Evolutionary conservation across 2,113 vertebrate genomes (phyloP).

Genomic region (Pelmatolapia mariae): DNA sequence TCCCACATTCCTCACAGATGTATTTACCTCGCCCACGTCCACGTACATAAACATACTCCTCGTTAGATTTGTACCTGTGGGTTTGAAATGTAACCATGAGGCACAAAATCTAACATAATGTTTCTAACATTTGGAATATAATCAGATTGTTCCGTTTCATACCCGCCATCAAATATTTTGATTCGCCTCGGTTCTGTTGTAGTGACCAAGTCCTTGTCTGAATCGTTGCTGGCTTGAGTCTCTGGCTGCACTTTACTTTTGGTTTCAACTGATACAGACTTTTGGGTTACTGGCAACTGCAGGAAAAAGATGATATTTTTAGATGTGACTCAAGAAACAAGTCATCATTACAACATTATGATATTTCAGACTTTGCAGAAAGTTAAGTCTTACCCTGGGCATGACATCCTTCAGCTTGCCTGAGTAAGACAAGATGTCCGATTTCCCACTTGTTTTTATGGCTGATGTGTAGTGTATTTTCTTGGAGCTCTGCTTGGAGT

Average conservation of each 20-base stretch:
- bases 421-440: constrained; percentile 89
- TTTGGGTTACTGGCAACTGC: constrained; percentile 70
- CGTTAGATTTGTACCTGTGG: constrained; percentile 92
- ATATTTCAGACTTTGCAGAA: background rate
- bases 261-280: constrained; percentile 73
- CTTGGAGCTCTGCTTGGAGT: constrained; percentile 90
- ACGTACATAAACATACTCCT: constrained; percentile 96
- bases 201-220: constrained; percentile 83
- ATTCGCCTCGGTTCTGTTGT: constrained; percentile 91
- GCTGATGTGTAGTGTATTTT: constrained; percentile 88
- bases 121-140: background rate
- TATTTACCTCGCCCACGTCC: constrained; percentile 96
- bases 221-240: constrained; percentile 77
- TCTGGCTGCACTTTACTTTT: constrained; percentile 84
- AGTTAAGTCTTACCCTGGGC: constrained; percentile 76
- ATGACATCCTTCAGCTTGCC: constrained; percentile 89
- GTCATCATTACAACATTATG: background rate
- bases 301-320: background rate
- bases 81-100: background rate
- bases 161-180: constrained; percentile 99
- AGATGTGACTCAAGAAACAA: background rate
- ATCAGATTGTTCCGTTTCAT: constrained; percentile 26
- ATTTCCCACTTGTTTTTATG: constrained; percentile 80
- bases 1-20: constrained; percentile 98
- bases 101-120: background rate